A percentile compares a stretch with the other conserved stretches of the same genome.
Evolutionary conservation across 2,113 vertebrate genomes (phyloP).

Genomic region (Atractosteus spatula): DNA sequence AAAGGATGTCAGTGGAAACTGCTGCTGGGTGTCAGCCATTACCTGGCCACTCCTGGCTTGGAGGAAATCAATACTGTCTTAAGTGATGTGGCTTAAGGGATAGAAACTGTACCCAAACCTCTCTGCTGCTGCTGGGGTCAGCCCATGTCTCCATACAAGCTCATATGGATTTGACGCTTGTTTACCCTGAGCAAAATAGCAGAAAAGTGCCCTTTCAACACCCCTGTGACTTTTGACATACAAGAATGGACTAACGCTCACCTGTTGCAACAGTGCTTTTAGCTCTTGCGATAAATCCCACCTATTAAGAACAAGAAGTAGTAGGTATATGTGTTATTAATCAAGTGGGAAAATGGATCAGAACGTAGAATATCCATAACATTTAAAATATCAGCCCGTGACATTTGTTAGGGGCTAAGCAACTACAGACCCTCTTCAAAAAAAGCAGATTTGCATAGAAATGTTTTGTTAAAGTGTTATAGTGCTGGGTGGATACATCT

Average conservation of each 20-base stretch:
- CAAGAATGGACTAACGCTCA: neutral
- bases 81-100: slow-evolving; percentile 3
- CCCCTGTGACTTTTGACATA: neutral
- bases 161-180: neutral
- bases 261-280: neutral
- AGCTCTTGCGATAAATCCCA: neutral
- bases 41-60: slow-evolving; percentile 18
- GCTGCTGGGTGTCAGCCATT: slow-evolving; percentile 3
- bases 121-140: neutral
- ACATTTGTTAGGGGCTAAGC: no score
- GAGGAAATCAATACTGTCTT: slow-evolving; percentile 20
- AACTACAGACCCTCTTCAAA: no score
- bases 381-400: no score
- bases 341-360: no score
- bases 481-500: no score
- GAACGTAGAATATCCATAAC: no score
- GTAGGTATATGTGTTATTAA: no score
- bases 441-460: no score
- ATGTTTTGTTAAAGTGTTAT: no score
- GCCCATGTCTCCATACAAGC: neutral
- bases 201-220: neutral
- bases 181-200: neutral
- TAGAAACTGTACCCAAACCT: neutral
- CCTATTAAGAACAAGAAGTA: neutral
- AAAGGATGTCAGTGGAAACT: slow-evolving; percentile 18